Conservation (phyloP, 2,797 vertebrate genomes). For the Callimico goeldii region DNA sequence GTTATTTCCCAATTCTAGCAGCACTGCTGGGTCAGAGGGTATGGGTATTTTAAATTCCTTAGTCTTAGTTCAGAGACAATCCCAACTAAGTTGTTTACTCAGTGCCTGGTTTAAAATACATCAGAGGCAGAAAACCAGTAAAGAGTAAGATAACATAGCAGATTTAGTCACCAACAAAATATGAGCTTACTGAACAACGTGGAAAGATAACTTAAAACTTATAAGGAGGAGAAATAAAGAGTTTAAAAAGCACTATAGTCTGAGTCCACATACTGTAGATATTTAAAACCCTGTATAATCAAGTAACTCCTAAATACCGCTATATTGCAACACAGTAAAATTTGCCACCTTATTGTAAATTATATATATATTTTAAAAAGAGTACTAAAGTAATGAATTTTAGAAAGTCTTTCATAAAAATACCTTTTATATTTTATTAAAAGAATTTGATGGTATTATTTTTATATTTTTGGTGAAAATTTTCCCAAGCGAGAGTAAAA, state of each 20-base stretch:
- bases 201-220: neutral
- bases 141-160: neutral
- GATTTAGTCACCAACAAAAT: slow-evolving; percentile 11
- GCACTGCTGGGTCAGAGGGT: slow-evolving; percentile 3
- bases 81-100: neutral
- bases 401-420: neutral
- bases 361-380: neutral
- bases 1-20: slow-evolving; percentile 37
- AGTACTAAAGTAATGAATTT: neutral
- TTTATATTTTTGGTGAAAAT: neutral
- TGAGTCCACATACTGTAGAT: neutral
- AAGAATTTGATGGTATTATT: neutral
- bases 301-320: neutral
- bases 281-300: neutral
- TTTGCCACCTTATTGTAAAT: neutral
- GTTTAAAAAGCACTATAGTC: neutral
- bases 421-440: neutral
- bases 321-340: neutral
- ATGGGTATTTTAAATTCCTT: slow-evolving; percentile 28
- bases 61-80: slow-evolving; percentile 2
- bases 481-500: neutral
- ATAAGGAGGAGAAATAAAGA: neutral
- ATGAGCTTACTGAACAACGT: neutral
- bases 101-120: neutral
- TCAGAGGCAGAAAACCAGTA: slow-evolving; percentile 44